These are phyloP conservation scores for Aproaerema taeniolella DNA, from an alignment of 2,888 invertebrate species.

Conservation along the genomic window DNA sequence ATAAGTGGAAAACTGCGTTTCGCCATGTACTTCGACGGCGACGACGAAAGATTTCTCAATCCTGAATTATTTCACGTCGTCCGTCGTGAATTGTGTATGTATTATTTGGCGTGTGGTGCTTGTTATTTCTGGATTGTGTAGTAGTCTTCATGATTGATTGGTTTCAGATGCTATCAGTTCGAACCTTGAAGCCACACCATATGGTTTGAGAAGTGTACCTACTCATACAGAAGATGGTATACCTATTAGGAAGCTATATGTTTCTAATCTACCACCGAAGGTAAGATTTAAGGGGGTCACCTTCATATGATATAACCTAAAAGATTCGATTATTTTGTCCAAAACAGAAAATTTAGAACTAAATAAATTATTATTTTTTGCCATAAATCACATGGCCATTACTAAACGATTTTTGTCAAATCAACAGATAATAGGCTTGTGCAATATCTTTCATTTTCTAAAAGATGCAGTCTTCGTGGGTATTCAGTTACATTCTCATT, in stretches of 20 bases:
- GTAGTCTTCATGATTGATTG: constrained; percentile 9
- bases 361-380: too few species aligned
- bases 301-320: too few species aligned
- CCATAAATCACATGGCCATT: too few species aligned
- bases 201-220: constrained; percentile 48
- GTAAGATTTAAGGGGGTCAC: constrained; percentile 38
- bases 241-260: constrained; percentile 77
- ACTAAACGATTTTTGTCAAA: too few species aligned
- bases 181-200: constrained; percentile 40
- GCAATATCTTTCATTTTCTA: too few species aligned
- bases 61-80: constrained; percentile 55
- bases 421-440: too few species aligned
- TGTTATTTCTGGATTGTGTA: not conserved
- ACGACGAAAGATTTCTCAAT: constrained; percentile 47
- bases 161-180: constrained; percentile 50
- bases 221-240: constrained; percentile 76
- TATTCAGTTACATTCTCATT: too few species aligned
- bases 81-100: constrained; percentile 56
- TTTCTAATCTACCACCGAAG: constrained; percentile 75
- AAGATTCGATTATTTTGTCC: too few species aligned
- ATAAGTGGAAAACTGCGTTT: constrained; percentile 24
- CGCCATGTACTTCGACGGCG: constrained; percentile 59
- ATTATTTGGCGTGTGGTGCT: constrained; percentile 15
- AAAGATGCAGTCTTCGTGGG: too few species aligned
- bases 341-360: too few species aligned